Evolutionary conservation across 2,113 vertebrate species (phyloP), one percentile per base, ranked within the genome.

Genomic region (Bubo blakistoni): DNA sequence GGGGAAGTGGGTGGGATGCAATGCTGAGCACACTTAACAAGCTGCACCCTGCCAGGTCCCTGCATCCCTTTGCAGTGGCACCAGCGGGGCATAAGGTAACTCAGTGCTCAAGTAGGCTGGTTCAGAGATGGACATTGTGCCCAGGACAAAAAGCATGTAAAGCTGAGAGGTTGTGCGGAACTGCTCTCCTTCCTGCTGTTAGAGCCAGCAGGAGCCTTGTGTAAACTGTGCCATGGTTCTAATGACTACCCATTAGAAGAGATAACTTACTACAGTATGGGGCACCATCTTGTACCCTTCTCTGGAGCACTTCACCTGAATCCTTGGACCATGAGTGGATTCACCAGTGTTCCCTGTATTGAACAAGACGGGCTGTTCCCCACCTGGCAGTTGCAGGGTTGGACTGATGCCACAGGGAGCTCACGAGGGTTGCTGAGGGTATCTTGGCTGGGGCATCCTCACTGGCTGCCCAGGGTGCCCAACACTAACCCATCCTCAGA

Each of bases 391-490:
- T 16, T 52, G 29, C 73, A 70, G 26, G 13, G 46, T 71, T 65
- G 58, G 38, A 49, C 32, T 59, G 19, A 25, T 30, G 69, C 24
- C 19, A 16, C 22, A 38, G 26, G 34, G 21, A 71, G 12, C 14
- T 76, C 34, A 63, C 44, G n/a, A 42, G 26, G 16, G 46, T 24
- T 78, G 46, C 32, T 62, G 54, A 72, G 19, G 11, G 19, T 46
- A 22, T 14, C 0, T 1, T 30, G 42, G 34, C 32, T 73, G 20
- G 24, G 30, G 9, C 0, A 0, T 61, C 58, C 58, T 63, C 61
- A 29, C 34, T 52, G 25, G 51, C 38, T 52, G 67, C 44, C 38
- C 26, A 36, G 44, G 9, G 19, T 65, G 67, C 57, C 49, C 49
- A 65, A 18, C 16, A 10, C n/a, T 44, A 66, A 77, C 32, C 10